Conservation (phyloP, 2,888 invertebrate genomes). For the Zaprionus obscuricornis region DNA sequence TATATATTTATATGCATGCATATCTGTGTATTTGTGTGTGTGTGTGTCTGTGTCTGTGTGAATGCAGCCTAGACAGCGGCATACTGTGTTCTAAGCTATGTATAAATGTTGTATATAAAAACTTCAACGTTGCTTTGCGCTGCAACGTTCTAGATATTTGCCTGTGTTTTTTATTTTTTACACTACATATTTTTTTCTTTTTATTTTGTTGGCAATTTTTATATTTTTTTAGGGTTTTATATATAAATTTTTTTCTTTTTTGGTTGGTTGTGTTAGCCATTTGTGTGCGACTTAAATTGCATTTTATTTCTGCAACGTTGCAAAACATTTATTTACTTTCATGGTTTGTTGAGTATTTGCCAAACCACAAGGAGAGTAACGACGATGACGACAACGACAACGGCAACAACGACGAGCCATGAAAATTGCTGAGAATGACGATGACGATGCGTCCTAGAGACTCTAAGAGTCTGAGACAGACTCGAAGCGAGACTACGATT, state of each 20-base stretch:
- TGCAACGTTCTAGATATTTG: slow-evolving; percentile 54
- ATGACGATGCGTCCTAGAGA: slow-evolving; percentile 44
- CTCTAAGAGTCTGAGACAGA: slow-evolving; percentile 21
- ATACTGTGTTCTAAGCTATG: slow-evolving; percentile 36
- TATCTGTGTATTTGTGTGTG: too few species aligned
- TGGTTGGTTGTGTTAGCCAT: slow-evolving; percentile 58
- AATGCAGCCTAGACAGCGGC: slow-evolving; percentile 17
- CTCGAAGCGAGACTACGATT: slow-evolving; percentile 12
- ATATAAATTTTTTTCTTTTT: slow-evolving; percentile 39
- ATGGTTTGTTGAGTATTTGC: slow-evolving; percentile 80
- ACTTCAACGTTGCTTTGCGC: slow-evolving; percentile 24
- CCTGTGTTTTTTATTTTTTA: background rate
- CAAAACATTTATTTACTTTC: slow-evolving; percentile 80
- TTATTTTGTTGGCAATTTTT: background rate
- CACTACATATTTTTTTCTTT: background rate
- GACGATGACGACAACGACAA: background rate
- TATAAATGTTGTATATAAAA: too few species aligned
- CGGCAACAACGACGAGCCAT: slow-evolving; percentile 39
- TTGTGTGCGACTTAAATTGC: slow-evolving; percentile 73
- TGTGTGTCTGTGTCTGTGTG: too few species aligned
- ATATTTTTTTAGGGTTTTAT: slow-evolving; percentile 12
- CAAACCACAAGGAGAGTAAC: slow-evolving; percentile 71
- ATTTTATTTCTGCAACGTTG: slow-evolving; percentile 79
- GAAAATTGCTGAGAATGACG: slow-evolving; percentile 49
- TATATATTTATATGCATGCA: too few species aligned